These are phyloP conservation scores for Picathartes gymnocephalus DNA, from an alignment of 2,113 vertebrate species.

Conservation along the genomic window DNA sequence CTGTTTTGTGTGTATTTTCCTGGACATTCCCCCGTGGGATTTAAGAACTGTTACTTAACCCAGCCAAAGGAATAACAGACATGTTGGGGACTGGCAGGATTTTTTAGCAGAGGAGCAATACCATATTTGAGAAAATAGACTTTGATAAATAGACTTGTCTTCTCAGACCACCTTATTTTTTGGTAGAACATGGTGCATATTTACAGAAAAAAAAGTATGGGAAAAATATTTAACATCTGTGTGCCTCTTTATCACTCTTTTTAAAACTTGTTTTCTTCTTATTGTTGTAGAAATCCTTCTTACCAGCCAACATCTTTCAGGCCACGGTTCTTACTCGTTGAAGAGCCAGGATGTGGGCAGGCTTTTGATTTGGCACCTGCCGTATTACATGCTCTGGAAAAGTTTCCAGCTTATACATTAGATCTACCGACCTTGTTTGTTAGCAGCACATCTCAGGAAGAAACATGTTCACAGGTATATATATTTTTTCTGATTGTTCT, in stretches of 20 bases:
- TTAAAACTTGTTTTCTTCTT: not conserved
- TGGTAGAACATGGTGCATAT: not conserved
- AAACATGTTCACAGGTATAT: slow-evolving; percentile 88
- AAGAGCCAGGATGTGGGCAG: slow-evolving; percentile 84
- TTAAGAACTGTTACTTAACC: not conserved
- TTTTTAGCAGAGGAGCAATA: not conserved
- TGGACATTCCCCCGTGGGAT: not conserved
- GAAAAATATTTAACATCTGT: not conserved
- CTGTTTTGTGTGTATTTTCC: not conserved
- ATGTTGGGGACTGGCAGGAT: not conserved
- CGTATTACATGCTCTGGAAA: slow-evolving; percentile 87
- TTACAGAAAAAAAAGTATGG: not conserved
- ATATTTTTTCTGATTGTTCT: not conserved
- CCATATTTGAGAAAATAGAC: not conserved
- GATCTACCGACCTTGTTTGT: slow-evolving; percentile 84
- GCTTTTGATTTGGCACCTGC: slow-evolving; percentile 89
- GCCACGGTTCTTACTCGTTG: slow-evolving; percentile 84
- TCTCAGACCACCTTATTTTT: not conserved
- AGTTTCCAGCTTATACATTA: slow-evolving; percentile 86
- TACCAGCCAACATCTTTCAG: slow-evolving; percentile 85
- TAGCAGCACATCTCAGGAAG: slow-evolving; percentile 80
- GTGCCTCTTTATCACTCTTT: not conserved
- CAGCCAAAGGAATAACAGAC: not conserved
- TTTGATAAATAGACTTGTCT: not conserved
- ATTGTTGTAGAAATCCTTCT: slow-evolving; percentile 59